Conservation (phyloP, 1,140 invertebrate species). For the Orchesella cincta region DNA sequence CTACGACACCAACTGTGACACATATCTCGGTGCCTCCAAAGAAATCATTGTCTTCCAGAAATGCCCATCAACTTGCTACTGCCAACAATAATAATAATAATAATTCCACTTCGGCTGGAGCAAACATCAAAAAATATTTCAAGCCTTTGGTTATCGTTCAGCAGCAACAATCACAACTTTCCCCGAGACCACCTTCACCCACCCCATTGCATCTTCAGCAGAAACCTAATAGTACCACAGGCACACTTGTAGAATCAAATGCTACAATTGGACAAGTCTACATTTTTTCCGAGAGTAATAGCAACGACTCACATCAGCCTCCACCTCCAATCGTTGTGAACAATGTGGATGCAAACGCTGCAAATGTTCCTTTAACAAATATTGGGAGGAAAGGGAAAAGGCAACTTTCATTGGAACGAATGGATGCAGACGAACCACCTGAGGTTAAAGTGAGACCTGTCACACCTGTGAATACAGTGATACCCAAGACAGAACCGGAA, state of each 20-base stretch:
- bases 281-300: neutral
- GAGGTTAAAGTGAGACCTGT: neutral
- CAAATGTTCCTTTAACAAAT: no score
- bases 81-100: neutral
- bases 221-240: neutral
- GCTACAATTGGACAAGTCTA: constrained; percentile 12
- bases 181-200: neutral
- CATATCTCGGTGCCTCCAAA: constrained; percentile 22
- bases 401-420: neutral
- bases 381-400: constrained; percentile 7
- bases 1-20: neutral
- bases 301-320: neutral
- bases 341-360: neutral
- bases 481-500: constrained; percentile 1
- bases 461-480: neutral
- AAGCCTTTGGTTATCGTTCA: constrained; percentile 23
- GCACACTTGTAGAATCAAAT: constrained; percentile 15
- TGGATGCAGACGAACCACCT: neutral
- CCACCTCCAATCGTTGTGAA: neutral
- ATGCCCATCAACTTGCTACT: neutral
- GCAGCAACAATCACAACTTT: constrained; percentile 5
- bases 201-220: neutral
- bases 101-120: neutral
- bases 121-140: constrained; percentile 25
- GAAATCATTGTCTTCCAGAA: constrained; percentile 20